Percentiles rank a stretch among this genome's conserved stretches.
Conservation (phyloP, 2,888 invertebrate species). For the Tuta absoluta region DNA sequence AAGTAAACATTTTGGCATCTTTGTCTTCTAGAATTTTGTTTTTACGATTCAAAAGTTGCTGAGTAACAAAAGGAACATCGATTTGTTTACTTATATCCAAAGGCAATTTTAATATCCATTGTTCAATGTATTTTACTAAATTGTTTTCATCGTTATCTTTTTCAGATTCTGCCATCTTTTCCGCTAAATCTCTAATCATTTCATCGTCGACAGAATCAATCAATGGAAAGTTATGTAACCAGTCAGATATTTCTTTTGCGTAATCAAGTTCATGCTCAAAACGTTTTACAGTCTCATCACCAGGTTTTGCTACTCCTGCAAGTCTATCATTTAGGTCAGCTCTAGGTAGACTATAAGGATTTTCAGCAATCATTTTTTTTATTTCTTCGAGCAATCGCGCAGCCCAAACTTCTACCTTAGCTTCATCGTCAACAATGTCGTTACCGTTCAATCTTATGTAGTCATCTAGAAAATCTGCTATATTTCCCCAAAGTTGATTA, state of each 20-base stretch:
- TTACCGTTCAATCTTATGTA: slow-evolving; percentile 49
- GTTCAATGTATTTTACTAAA: slow-evolving; percentile 45
- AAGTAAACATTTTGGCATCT: neutral
- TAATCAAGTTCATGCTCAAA: slow-evolving; percentile 51
- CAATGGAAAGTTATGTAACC: slow-evolving; percentile 59
- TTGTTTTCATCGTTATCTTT: slow-evolving; percentile 39
- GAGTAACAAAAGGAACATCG: slow-evolving; percentile 42
- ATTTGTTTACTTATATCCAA: slow-evolving; percentile 46
- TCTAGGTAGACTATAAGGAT: slow-evolving; percentile 39
- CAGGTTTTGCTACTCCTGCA: slow-evolving; percentile 41
- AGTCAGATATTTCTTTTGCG: slow-evolving; percentile 58
- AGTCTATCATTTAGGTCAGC: slow-evolving; percentile 47
- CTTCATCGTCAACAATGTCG: slow-evolving; percentile 53
- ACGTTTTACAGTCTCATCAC: slow-evolving; percentile 43
- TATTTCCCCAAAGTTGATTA: neutral
- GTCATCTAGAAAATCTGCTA: slow-evolving; percentile 41
- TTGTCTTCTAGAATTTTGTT: slow-evolving; percentile 40
- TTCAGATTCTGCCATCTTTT: slow-evolving; percentile 46
- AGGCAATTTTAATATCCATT: slow-evolving; percentile 55
- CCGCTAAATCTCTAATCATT: slow-evolving; percentile 52
- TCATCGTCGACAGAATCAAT: slow-evolving; percentile 39
- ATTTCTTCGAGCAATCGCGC: slow-evolving; percentile 52
- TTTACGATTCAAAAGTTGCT: slow-evolving; percentile 55
- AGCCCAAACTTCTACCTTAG: slow-evolving; percentile 56
- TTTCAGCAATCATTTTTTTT: slow-evolving; percentile 45